Base-by-base conservation (phyloP, 2,113 vertebrate species). In the Acrocephalus arundinaceus region DNA sequence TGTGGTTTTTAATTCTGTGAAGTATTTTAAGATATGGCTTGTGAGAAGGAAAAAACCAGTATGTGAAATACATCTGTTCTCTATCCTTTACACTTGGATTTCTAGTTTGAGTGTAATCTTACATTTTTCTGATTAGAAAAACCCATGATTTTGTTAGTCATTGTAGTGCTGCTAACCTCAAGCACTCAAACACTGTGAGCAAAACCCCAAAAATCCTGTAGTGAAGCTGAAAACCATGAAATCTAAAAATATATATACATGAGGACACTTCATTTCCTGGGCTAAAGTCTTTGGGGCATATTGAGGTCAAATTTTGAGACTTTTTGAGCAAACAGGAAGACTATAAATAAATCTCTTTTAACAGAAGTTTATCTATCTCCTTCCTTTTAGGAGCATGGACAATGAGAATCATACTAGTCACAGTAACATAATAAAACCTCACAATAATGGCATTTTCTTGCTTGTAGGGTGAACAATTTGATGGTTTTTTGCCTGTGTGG, bases 321-420 rank as follows among this genome's bases (percentile, higher is more conserved):
- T 67, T 84, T 88, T 71, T 89, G 48, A 94, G 72, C 88, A 94
- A 96, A 96, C 89, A 96, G 94, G 89, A 95, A 94, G 93, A 85
- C 66, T 94, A 95, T 91, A 92, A 96, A 96, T 96, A 97, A 84
- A 74, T 58, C 75, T 57, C 30, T 94, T 93, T 75, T 78, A 94
- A 49, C 49, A 78, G 62, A 82, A 79, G 66, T 94, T 94, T 94
- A 89, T 97, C 79, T 83, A 62, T 59, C 86, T 72, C 65, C 57
- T 97, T 96, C 89, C 91, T 85, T 79, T 94, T n/a, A 43, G 58
- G 23, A 84, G 74, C 76, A 43, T 67, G 46, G 83, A 81, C 86
- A 94, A 82, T 91, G 54, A 81, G 57, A 89, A 78, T 90, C 80
- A 84, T 41, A n/a, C 33, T 45, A 48, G 45, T n/a, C 65, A 74